Evolutionary conservation across 2,888 invertebrate species (phyloP), one percentile per base, ranked within the genome.

Genomic region (Flexamia atlantica): DNA sequence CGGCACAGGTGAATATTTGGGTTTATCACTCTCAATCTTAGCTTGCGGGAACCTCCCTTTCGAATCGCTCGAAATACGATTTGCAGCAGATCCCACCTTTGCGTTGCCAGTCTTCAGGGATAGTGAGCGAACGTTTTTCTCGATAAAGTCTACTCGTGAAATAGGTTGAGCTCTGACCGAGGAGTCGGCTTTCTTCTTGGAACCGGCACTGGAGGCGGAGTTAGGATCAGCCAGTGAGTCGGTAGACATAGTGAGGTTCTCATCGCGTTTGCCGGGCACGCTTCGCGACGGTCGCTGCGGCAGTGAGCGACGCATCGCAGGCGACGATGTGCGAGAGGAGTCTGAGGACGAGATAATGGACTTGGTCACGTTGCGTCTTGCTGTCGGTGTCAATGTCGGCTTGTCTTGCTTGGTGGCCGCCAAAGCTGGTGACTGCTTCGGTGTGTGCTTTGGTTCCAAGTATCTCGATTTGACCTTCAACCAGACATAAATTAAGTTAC

Each of bases 291-390:
- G 85, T 82, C 82, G 74, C 79, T 23, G 83, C 76, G 32, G 85
- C 53, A 72, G 80, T 80, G 81, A 85, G 74, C 64, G 90, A 85
- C 90, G 90, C 89, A 92, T 92, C 1, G 93, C 92, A 0, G 95
- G 95, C 87, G 94, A 95, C 0, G 94, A 94, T 85, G 94, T 94
- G 14, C 94, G 91, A 0, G 95, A 95, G 0, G 94, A 94, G 87
- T 95, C 94, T 72, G 93, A 93, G 0, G 93, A 93, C 0, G 93
- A 93, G 20, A 92, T 90, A 85, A 92, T 90, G 85, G 91, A 91
- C 57, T 91, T 90, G 25, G 90, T 91, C 1, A 90, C 86, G 25
- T 89, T 87, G 64, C 90, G 89, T 10, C 90, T 89, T 4, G 79
- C 60, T 4, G 84, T 72, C 12, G 80, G 76, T 23, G 84, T 83